Base-by-base conservation (phyloP, 2,797 vertebrate species). In the Amblyopsis hoosieri region DNA sequence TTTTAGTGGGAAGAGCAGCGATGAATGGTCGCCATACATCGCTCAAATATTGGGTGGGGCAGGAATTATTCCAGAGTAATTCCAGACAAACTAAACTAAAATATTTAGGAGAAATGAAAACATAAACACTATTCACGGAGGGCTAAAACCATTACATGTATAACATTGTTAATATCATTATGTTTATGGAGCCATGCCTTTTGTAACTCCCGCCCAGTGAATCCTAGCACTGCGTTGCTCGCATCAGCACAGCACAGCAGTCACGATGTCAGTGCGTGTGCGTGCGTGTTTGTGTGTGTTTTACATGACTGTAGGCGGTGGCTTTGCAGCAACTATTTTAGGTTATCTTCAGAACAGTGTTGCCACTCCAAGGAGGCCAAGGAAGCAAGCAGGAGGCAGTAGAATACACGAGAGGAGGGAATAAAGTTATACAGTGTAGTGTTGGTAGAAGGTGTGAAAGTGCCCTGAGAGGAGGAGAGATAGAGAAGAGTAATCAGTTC, bases 301-400 rank as follows among this genome's bases (percentile, higher is more conserved):
- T 59, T 29, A 29, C 23, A 29, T 29, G 23, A 29, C 23, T 4
- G 59, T 61, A 49, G 82, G 81, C 74, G 82, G 75, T 15, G 64
- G 71, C 52, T 74, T 82, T 64, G 69, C 57, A 85, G 59, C 74
- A 50, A 23, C 49, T 78, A 54, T 13, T 37, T 29, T 79, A 85
- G 50, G 75, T 71, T 68, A 53, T 70, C 69, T 67, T 46, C 48
- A 59, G 65, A 63, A 57, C 23, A 52, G 60, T 68, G 51, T 68
- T 12, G 60, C 58, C 33, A 37, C 8, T 37, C 33, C 33, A 37
- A 55, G 67, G 54, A 37, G 31, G 31, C 23, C 8, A 19, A 69
- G 3, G 59, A 54, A 29, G 50, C 47, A 10, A 23, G 62, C 48
- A 48, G 54, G 52, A 65, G 23, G 13, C 29, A 54, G 47, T 59